Conservation (phyloP, 2,888 invertebrate species). For the Chorisops tibialis region DNA sequence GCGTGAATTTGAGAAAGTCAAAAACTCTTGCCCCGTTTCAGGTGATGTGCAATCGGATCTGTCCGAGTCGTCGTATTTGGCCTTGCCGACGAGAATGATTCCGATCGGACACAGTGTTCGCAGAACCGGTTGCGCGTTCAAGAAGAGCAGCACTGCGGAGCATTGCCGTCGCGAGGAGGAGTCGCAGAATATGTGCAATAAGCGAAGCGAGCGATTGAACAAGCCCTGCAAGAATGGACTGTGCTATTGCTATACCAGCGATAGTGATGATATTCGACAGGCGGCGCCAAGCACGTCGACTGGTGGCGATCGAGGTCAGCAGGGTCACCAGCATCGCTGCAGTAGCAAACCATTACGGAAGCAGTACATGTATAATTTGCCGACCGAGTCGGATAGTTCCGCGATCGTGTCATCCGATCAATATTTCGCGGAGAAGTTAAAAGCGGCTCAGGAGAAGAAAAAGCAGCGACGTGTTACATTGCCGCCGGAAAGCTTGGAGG, state of each 20-base stretch:
- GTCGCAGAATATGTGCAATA: conserved; percentile 34
- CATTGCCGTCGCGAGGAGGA: conserved; percentile 8
- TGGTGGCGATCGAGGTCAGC: neutral
- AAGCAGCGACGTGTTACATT: conserved; percentile 8
- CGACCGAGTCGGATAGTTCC: conserved; percentile 14
- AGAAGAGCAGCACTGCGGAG: neutral
- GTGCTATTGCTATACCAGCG: conserved; percentile 51
- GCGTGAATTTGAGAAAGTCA: no score
- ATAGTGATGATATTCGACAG: conserved; percentile 45
- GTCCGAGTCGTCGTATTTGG: conserved; percentile 19
- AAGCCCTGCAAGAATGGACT: conserved; percentile 50
- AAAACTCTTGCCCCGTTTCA: conserved; percentile 6
- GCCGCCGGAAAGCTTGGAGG: conserved; percentile 3
- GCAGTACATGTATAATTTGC: conserved; percentile 13
- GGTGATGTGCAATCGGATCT: conserved; percentile 19
- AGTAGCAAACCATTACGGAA: neutral
- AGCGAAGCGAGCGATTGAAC: conserved; percentile 31
- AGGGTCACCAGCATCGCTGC: neutral
- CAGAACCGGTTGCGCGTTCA: conserved; percentile 5
- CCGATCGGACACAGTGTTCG: conserved; percentile 4
- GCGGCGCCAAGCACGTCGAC: neutral
- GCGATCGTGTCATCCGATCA: conserved; percentile 14
- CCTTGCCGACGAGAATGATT: conserved; percentile 10
- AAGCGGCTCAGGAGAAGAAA: conserved; percentile 10
- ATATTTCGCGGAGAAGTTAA: conserved; percentile 1